Base-by-base conservation (phyloP, 23 tunicate genomes). In the Halocynthia roretzi region DNA sequence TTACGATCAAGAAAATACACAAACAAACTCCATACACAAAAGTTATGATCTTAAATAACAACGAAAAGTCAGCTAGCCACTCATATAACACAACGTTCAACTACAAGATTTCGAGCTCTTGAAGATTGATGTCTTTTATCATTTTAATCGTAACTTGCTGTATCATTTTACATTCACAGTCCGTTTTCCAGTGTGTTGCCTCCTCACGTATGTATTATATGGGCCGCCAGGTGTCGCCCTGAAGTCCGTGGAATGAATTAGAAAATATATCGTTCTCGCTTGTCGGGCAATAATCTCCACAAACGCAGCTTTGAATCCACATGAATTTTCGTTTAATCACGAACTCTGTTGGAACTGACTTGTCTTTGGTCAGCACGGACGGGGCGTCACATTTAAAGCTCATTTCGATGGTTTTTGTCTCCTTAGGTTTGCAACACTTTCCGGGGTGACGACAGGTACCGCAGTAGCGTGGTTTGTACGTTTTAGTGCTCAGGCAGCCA, bases 401-500 rank as follows among this genome's bases (percentile, higher is more conserved):
- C 50, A 85, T 67, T 50, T 81, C 62, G 2, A 83, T 71, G 49
- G 98, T 92, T 51, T 83, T 83, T 54, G 84, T 62, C 7, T 55
- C 19, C 51, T 83, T 77, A 5, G 98, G 98, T 14, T 67, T 53
- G 82, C 98, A 92, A 66, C 98, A 92, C 20, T 76, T 86, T 8
- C 70, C 82, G 0, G 85, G 52, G 66, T 55, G 62, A 53, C 78
- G 66, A 67, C 98, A 92, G 20, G 76, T 9, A 8, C 98, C 89
- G 56, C 98, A 92, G 65, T 92, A 86, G 67, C 65, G 70, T 10
- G 92, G 98, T 56, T 84, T 73, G 92, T 86, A 92, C 74, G 67
- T 68, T 70, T 68, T 71, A 20, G 66, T 64, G 63, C 86, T 81
- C 69, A 80, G 50, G 80, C 98, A 92, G 31, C 98, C 98, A 73